Evolutionary conservation across 2,113 vertebrate genomes (phyloP).

Genomic region (Acanthochromis polyacanthus): DNA sequence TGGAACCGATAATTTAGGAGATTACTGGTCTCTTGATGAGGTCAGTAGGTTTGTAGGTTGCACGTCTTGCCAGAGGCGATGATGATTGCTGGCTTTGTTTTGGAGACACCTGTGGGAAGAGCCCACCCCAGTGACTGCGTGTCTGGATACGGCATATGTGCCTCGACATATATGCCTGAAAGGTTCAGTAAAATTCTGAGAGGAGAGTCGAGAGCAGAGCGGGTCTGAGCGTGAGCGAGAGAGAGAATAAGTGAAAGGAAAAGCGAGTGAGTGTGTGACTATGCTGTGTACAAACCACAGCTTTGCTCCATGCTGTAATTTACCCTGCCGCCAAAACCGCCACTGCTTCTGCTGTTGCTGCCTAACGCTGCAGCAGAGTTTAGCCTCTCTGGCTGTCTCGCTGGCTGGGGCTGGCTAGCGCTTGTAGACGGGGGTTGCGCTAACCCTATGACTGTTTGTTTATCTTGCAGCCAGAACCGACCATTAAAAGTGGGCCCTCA

Average conservation of each 20-base stretch:
- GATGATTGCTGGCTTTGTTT: conserved; percentile 48
- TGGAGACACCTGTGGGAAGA: conserved; percentile 63
- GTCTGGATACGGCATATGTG: not conserved
- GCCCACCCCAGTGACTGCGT: conserved; percentile 59
- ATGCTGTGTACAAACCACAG: conserved; percentile 82
- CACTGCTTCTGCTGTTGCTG: conserved; percentile 77
- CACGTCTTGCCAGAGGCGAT: conserved; percentile 45
- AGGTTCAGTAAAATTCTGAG: conserved; percentile 10
- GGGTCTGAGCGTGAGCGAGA: conserved; percentile 26
- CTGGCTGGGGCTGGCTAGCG: conserved; percentile 54
- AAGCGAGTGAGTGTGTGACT: conserved; percentile 69
- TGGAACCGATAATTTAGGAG: conserved; percentile 57
- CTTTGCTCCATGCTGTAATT: conserved; percentile 86
- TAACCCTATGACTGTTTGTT: conserved; percentile 85
- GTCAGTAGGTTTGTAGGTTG: conserved; percentile 63
- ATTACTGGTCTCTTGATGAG: conserved; percentile 66
- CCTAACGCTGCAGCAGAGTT: conserved; percentile 60
- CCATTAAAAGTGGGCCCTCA: conserved; percentile 82
- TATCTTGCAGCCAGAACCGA: conserved; percentile 82
- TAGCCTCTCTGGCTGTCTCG: conserved; percentile 64
- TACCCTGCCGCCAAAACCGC: conserved; percentile 85
- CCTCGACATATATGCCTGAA: conserved; percentile 9
- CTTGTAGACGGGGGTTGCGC: conserved; percentile 73
- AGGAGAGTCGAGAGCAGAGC: conserved; percentile 10
- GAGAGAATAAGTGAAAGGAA: conserved; percentile 63